Evolutionary conservation across 2,113 vertebrate genomes (phyloP), one percentile per base, ranked within the genome.

Genomic region (Bufo gargarizans): DNA sequence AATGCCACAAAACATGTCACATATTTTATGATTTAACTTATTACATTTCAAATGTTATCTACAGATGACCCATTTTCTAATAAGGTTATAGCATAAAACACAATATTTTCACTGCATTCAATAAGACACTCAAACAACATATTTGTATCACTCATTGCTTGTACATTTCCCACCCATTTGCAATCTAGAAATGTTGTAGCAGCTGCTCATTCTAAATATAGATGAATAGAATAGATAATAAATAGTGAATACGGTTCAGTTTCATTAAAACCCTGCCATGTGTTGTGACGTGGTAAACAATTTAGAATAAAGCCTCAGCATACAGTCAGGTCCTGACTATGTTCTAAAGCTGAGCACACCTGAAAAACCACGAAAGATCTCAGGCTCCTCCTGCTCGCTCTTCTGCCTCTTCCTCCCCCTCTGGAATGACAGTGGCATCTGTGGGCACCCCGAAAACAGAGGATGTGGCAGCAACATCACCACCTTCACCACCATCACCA

Each of bases 201-300:
- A 82, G 43, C 17, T 67, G 81, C 19, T 83, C 61, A 67, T 67
- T 65, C 14, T 83, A 47, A 83, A 67, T 67, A 82, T 50, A 67
- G 67, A 67, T 67, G 17, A 83, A 50, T 19, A 67, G 19, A 65
- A 83, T n/a, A 53, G 20, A 53, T 67, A 65, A 47, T 20, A 47
- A 10, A 22, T 83, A 22, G 63, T 65, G 6, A 67, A 67, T 53
- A 69, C n/a, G 14, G 58, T 50, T 65, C 17, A 67, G 33, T 50
- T 67, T 67, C 47, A 67, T 67, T 67, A 20, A 53, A 83, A 83
- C 53, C 11, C 61, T 67, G 47, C 82, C 63, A 69, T 71, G 49
- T 84, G 14, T 16, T 33, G 20, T 55, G 63, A 84, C 1, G 55
- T 33, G 47, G 5, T 33, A 84, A 20, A 69, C 49, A 71, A 22